Base-by-base conservation (phyloP, 2,888 invertebrate species). In the Hypselothyrea guttata region DNA sequence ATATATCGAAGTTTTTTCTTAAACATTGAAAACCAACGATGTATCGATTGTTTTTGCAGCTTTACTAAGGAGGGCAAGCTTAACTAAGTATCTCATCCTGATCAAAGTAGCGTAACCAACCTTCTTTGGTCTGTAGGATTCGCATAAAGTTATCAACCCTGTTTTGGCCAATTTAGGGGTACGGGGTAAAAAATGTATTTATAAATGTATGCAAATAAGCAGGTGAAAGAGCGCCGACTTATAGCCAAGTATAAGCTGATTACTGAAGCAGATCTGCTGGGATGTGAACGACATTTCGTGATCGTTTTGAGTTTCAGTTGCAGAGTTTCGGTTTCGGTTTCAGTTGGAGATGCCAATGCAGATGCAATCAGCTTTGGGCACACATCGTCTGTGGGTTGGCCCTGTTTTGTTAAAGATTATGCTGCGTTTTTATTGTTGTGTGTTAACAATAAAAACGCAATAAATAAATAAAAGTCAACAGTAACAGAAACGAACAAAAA, bases 341-440 rank as follows among this genome's bases (percentile, higher is more conserved):
- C n/a, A 13, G 15, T n/a, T 37, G 1, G 4, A n/a, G 52, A 46
- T 56, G 42, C 3, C 5, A 22, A 22, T 2, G 5, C 3, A 13
- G 9, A 30, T 30, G 28, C 28, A 16, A 40, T 52, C 11, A n/a
- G n/a, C 18, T 22, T 22, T 22, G 47, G 42, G 28, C 12, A 16
- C 13, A 35, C 33, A 27, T 18, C 46, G 33, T 57, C 52, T 62
- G 67, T 69, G 56, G 70, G 70, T 71, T 58, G 49, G 9, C 15
- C 34, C 28, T 28, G 28, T 56, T 63, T 38, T 52, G 27, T 58
- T 64, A 34, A 45, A 65, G 54, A 52, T 58, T 55, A 59, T 71
- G 55, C 59, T 53, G 37, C 13, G 16, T 38, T 70, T 65, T 68
- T 51, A 59, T 69, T 48, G 51, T 65, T 63, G 27, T 63, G 54